These are phyloP conservation scores for Mobula hypostoma DNA, from an alignment of 2,113 vertebrate species.

Conservation along the genomic window DNA sequence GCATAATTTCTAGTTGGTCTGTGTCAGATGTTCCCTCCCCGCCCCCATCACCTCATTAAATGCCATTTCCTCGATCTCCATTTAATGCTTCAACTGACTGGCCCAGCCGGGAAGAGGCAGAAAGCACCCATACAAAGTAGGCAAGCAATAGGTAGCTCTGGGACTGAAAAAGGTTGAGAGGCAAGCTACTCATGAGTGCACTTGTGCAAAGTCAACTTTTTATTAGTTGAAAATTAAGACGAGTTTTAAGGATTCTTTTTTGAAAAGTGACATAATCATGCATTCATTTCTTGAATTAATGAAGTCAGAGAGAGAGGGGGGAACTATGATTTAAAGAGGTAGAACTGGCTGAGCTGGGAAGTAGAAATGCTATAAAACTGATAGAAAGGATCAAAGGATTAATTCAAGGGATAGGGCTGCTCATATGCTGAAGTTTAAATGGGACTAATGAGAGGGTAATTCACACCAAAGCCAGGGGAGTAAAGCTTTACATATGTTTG, in stretches of 20 bases:
- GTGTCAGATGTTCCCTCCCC: background rate
- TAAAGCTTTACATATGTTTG: conserved; percentile 24
- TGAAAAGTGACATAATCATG: background rate
- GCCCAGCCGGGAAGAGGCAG: background rate
- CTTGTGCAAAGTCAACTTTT: background rate
- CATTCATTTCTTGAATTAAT: background rate
- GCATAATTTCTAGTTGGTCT: background rate
- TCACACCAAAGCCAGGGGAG: conserved; percentile 7
- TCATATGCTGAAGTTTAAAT: conserved; percentile 20
- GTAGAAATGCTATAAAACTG: background rate
- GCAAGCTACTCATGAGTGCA: background rate
- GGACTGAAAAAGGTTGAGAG: background rate
- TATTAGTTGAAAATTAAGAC: background rate
- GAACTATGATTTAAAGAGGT: background rate
- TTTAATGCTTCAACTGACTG: conserved; percentile 16
- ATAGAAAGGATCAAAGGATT: conserved; percentile 11
- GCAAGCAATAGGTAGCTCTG: background rate
- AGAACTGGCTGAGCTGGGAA: background rate
- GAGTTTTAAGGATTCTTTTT: background rate
- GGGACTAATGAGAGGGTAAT: conserved; percentile 19
- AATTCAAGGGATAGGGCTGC: background rate
- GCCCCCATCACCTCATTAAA: conserved; percentile 7
- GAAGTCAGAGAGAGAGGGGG: background rate
- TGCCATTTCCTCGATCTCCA: conserved; percentile 23
- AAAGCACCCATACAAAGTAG: conserved; percentile 12